These are phyloP conservation scores for Gallinago nigripennis DNA, from an alignment of 2,797 vertebrate species.

Conservation along the genomic window DNA sequence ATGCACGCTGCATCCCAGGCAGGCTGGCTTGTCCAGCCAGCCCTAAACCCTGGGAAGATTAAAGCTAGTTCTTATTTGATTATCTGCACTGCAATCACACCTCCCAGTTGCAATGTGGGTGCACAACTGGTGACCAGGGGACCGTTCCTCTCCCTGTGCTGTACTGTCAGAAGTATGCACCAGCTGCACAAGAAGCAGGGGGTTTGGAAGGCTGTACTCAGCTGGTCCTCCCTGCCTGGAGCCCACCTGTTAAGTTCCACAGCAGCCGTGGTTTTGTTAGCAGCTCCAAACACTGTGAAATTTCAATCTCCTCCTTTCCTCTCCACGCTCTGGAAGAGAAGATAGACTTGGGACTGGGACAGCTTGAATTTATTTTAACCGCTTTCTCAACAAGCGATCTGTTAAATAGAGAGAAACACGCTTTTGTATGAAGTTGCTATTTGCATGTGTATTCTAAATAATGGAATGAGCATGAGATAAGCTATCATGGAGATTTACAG, in stretches of 20 bases:
- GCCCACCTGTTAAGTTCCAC: neutral
- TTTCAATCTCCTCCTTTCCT: neutral
- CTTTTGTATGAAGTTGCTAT: neutral
- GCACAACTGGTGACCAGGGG: neutral
- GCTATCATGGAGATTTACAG: neutral
- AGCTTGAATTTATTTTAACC: neutral
- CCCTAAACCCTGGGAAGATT: neutral
- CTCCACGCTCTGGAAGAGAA: neutral
- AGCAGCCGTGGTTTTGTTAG: neutral
- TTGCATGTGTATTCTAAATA: neutral
- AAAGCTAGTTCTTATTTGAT: constrained; percentile 2
- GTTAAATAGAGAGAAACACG: neutral
- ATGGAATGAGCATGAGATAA: neutral
- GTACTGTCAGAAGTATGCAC: neutral
- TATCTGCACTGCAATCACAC: neutral
- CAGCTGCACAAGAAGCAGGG: accelerated
- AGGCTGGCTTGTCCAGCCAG: constrained; percentile 20
- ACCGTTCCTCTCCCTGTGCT: neutral
- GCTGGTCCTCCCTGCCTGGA: neutral
- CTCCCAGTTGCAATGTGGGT: neutral
- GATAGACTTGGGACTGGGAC: neutral
- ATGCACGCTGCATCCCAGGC: accelerated
- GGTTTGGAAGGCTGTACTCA: neutral
- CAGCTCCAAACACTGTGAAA: neutral
- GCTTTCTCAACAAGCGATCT: neutral